These are phyloP conservation scores for Crotalus viridis DNA, from an alignment of 2,113 vertebrate genomes.

Conservation along the genomic window DNA sequence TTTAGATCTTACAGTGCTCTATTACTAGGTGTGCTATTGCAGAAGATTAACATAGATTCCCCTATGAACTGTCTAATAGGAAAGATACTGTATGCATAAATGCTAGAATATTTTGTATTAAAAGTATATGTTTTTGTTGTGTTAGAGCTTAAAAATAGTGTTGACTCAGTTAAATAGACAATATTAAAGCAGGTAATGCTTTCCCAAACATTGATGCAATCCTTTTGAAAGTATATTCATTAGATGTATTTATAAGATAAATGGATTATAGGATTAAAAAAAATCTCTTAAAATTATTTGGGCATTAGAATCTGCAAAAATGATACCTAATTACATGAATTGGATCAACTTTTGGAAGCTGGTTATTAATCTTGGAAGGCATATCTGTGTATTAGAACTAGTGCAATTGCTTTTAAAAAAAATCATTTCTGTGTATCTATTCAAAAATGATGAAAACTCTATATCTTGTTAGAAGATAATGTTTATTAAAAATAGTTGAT, in stretches of 20 bases:
- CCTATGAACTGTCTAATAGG: too few species aligned
- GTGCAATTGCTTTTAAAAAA: not conserved
- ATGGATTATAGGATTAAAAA: not conserved
- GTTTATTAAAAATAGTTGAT: not conserved
- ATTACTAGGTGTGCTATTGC: too few species aligned
- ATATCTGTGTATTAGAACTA: not conserved
- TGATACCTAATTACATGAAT: not conserved
- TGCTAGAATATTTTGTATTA: too few species aligned
- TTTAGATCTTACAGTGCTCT: too few species aligned
- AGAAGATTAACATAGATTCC: too few species aligned
- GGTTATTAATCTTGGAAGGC: not conserved
- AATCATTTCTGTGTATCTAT: not conserved
- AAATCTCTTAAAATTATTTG: not conserved
- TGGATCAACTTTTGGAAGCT: not conserved
- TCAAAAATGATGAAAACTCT: not conserved
- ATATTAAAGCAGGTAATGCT: not conserved
- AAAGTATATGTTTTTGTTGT: too few species aligned
- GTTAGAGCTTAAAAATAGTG: not conserved
- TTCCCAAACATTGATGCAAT: not conserved
- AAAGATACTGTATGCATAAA: too few species aligned
- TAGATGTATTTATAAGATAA: not conserved
- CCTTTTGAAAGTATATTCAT: not conserved
- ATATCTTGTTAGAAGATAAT: conserved; percentile 35
- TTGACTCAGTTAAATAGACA: not conserved
- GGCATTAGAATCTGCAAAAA: not conserved